Evolutionary conservation across 1,140 invertebrate genomes (phyloP).

Genomic region (Scaptomyza pallida): DNA sequence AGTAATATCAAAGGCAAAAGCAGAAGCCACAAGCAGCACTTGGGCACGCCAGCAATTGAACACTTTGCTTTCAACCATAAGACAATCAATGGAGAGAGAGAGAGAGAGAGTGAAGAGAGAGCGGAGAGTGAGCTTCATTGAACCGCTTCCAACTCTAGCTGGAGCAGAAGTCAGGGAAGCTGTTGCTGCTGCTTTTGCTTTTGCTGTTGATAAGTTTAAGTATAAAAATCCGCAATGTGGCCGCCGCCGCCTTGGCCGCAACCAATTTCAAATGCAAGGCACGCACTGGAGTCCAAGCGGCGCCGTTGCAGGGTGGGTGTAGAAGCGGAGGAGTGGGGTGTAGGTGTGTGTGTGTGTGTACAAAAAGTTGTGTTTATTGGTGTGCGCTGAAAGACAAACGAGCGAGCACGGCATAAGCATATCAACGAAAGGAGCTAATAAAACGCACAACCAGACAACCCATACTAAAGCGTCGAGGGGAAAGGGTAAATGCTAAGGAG

Average conservation of each 20-base stretch:
- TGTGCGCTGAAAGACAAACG: conserved; percentile 73
- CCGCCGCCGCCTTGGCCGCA: conserved; percentile 25
- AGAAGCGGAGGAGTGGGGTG: conserved; percentile 24
- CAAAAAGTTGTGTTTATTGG: conserved; percentile 40
- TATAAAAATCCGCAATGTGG: conserved; percentile 48
- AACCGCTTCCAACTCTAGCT: conserved; percentile 16
- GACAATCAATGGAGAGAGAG: conserved; percentile 25
- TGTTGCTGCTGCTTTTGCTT: conserved; percentile 1
- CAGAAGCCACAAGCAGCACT: conserved; percentile 42
- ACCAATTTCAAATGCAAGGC: conserved; percentile 73
- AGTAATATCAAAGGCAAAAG: conserved; percentile 22
- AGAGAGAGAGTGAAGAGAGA: no score
- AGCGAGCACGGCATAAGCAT: conserved; percentile 77
- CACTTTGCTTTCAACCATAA: conserved; percentile 53
- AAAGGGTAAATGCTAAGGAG: background rate
- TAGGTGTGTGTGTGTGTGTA: conserved; percentile 31
- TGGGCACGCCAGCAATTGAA: conserved; percentile 63
- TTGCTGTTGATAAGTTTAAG: conserved; percentile 44
- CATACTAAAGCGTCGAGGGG: background rate
- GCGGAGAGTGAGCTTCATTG: background rate
- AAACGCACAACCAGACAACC: conserved; percentile 66
- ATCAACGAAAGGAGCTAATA: conserved; percentile 82
- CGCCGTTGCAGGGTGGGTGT: conserved; percentile 47
- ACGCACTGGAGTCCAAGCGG: conserved; percentile 61
- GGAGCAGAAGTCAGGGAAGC: conserved; percentile 26